Conservation (phyloP, 2,888 invertebrate genomes). For the Dicycla oo region DNA sequence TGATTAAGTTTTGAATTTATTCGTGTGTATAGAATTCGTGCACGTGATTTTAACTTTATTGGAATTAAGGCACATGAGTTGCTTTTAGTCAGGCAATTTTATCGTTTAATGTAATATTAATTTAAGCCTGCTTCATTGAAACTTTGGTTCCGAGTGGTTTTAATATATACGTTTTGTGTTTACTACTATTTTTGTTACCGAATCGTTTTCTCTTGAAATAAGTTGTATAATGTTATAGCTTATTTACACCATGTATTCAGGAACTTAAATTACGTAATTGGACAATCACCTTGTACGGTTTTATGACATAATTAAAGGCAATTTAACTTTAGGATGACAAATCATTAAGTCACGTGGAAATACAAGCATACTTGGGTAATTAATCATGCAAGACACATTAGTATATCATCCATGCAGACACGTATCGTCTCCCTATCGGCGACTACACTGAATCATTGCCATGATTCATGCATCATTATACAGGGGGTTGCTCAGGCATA, state of each 20-base stretch:
- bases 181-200: background rate
- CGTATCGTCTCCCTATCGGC: constrained; percentile 61
- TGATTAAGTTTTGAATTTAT: constrained; percentile 29
- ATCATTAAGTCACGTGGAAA: constrained; percentile 55
- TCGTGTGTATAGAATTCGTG: constrained; percentile 35
- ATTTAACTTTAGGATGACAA: background rate
- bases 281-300: background rate
- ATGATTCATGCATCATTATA: constrained; percentile 70
- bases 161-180: background rate
- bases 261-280: background rate
- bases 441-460: constrained; percentile 61
- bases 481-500: constrained; percentile 53
- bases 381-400: constrained; percentile 69
- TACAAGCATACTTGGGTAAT: constrained; percentile 53
- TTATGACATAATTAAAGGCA: background rate
- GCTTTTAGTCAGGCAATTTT: constrained; percentile 49
- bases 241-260: constrained; percentile 1
- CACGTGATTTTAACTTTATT: constrained; percentile 44
- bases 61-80: constrained; percentile 34
- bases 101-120: constrained; percentile 14
- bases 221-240: background rate
- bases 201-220: background rate
- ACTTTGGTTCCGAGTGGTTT: background rate
- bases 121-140: constrained; percentile 19
- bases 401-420: constrained; percentile 63